phyloP scores from a whole-genome alignment of 2,888 invertebrate genomes.

The Pyrgus malvae region DNA sequence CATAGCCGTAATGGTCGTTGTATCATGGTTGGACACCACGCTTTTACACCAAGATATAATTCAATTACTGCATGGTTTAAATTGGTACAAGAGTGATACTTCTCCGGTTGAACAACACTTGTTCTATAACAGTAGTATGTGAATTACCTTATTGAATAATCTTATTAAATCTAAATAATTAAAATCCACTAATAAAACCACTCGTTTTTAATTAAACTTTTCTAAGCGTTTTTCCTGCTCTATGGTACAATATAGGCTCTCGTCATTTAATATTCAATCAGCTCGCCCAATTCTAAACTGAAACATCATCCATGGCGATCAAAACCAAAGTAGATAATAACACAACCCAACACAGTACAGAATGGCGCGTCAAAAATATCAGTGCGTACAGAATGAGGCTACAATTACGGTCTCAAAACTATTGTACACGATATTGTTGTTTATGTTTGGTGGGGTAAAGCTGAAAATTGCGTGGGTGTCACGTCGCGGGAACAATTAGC shows the following conservation, averaged over 20 bases:
- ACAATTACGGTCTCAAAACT: constrained; percentile 43
- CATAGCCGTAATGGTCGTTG: too few species aligned
- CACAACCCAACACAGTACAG: constrained; percentile 15
- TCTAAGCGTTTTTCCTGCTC: neutral
- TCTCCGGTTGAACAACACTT: too few species aligned
- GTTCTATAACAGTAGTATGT: too few species aligned
- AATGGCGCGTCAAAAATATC: constrained; percentile 26
- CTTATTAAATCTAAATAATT: too few species aligned
- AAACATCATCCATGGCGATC: constrained; percentile 18
- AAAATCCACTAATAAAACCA: too few species aligned
- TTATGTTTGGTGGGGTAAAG: neutral
- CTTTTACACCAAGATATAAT: too few species aligned
- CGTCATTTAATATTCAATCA: constrained; percentile 36
- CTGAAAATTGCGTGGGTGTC: neutral
- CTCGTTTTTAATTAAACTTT: too few species aligned
- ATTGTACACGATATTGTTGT: constrained; percentile 2
- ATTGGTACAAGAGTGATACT: too few species aligned
- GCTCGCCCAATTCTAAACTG: constrained; percentile 34
- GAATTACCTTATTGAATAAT: too few species aligned
- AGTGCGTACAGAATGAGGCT: constrained; percentile 46
- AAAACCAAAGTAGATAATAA: constrained; percentile 20
- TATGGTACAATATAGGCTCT: neutral
- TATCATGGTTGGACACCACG: too few species aligned
- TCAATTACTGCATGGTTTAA: too few species aligned
- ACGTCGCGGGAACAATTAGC: constrained; percentile 56